These are phyloP conservation scores for Lycopodina hypogea DNA, from an alignment of 37 sponge, comb jelly and placozoan species.

Conservation along the genomic window DNA sequence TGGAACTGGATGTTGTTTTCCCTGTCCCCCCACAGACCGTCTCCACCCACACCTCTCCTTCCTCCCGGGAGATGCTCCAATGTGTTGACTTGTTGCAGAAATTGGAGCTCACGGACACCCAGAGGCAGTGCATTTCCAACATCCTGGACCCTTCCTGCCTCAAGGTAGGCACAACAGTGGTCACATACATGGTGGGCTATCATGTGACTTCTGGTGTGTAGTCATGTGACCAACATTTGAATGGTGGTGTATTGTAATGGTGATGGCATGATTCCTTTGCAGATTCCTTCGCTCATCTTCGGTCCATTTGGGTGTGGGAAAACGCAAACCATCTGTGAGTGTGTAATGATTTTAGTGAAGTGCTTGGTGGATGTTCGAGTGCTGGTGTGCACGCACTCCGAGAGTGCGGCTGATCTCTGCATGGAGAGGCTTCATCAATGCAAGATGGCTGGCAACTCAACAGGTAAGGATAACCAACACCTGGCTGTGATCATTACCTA, in stretches of 20 bases:
- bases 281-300: conserved; percentile 83
- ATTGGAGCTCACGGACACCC: conserved; percentile 57
- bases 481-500: too few relatives aligned
- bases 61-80: not conserved
- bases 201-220: too few relatives aligned
- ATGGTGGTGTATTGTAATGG: too few relatives aligned
- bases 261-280: not conserved
- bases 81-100: conserved; percentile 53
- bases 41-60: not conserved
- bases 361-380: conserved; percentile 37
- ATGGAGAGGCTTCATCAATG: conserved; percentile 60
- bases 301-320: conserved; percentile 96
- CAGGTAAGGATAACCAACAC: too few relatives aligned
- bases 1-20: conserved; percentile 62
- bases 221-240: too few relatives aligned
- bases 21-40: conserved; percentile 18
- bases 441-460: too few relatives aligned
- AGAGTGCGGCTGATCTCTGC: conserved; percentile 89
- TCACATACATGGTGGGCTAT: too few relatives aligned
- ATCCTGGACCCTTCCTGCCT: conserved; percentile 62
- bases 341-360: conserved; percentile 57
- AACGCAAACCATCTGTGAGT: conserved; percentile 78
- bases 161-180: too few relatives aligned
- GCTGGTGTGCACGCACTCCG: conserved; percentile 84
- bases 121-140: conserved; percentile 61